Evolutionary conservation across 2,888 invertebrate species (phyloP), one percentile per base, ranked within the genome.

Genomic region (Archips xylosteana): DNA sequence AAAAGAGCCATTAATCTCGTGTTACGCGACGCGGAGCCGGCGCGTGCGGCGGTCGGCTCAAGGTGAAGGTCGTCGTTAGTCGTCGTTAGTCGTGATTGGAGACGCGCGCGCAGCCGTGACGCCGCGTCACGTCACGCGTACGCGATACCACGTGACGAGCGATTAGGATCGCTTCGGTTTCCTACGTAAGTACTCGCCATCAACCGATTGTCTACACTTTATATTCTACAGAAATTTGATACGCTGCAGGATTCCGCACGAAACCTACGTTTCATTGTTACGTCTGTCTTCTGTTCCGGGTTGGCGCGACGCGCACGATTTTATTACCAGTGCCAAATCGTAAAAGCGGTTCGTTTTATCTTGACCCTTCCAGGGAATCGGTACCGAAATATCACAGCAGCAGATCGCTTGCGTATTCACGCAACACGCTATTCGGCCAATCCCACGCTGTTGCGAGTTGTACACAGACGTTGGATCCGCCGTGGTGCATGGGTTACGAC

Each of bases 1-100:
- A 88, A 87, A 85, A 83, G 79, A 77, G 81, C 78, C 84, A 87
- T 89, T 88, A 89, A 89, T 90, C 87, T 85, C 82, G 79, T 80
- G 84, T 84, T 87, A 85, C 85, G 80, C 79, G 80, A 74, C 78
- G 75, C 75, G 78, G 75, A 76, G 75, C 76, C 76, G 82, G 82
- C 86, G 87, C 86, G 88, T 86, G 87, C 85, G 80, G 75, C 75
- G 75, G 75, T 75, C 75, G 75, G 75, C 81, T 83, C 90, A 90
- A 90, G 90, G 89, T 90, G 90, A 91, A 90, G 92, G 90, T 80
- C 88, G 81, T 70, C 77, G 51, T 65, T 72, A 51, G 65, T 65
- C 59, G 74, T 74, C 76, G 69, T 57, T 57, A 57, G 80, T 75
- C 82, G 81, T 78, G 84, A 84, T 83, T 82, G 82, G 80, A 78